Evolutionary conservation across 2,113 vertebrate species (phyloP), one percentile per base, ranked within the genome.

Genomic region (Numida meleagris): DNA sequence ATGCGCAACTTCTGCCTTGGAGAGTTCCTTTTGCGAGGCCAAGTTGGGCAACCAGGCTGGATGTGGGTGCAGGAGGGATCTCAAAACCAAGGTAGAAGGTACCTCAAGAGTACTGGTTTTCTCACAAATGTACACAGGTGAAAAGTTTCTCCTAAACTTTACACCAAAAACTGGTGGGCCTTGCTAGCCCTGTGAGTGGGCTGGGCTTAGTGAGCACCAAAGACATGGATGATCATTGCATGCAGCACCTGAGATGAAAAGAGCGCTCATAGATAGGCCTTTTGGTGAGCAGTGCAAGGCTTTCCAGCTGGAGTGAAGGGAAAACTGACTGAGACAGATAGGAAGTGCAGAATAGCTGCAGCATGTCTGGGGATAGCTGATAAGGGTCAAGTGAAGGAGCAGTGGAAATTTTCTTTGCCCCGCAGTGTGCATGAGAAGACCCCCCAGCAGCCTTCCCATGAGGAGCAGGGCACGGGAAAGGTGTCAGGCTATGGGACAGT

Each of bases 1-100:
- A 98, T 97, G 97, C 95, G 68, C 96, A 97, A 97, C 98, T 98
- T 98, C 98, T 96, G 95, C 97, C 97, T 97, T 98, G 95, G 78
- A 23, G 78, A 96, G 74, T 94, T 98, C 96, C 96, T 66, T 76
- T 96, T 96, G 91, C 94, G 79, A 90, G 88, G 82, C 75, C 73
- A 74, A 75, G 58, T 29, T 62, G 91, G 89, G 50, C 72, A 67
- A 50, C 50, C 4, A 2, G 61, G 29, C 53, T 67, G 68, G 31
- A 12, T 48, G 24, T 6, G 57, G 31, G 29, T 51, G 72, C 70
- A 86, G 43, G 72, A 89, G 62, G 46, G 33, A 62, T 79, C 62
- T 38, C 59, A 68, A 94, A 92, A 93, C 7, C 46, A 91, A 82
- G 66, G 67, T 57, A 91, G 93, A 43, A 67, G 34, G 76, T 72